phyloP scores from a whole-genome alignment of 2,888 invertebrate species.

The Vandiemenella viatica region DNA sequence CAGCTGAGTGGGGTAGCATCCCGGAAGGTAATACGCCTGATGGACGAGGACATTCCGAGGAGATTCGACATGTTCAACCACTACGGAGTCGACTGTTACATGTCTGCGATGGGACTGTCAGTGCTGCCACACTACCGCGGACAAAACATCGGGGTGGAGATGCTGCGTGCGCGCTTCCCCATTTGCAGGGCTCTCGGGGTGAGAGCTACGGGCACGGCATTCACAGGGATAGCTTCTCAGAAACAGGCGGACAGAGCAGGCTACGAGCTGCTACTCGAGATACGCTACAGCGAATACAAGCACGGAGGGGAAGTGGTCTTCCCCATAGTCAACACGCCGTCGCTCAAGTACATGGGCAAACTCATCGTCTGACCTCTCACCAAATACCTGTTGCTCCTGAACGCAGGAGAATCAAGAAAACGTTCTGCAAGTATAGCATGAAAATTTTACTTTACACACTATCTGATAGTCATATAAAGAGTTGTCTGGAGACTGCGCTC shows the following conservation, averaged over 20 bases:
- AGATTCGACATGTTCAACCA: slow-evolving; percentile 28
- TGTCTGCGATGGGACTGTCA: slow-evolving; percentile 34
- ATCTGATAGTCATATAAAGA: too few species aligned
- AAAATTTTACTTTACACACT: too few species aligned
- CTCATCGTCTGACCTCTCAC: too few species aligned
- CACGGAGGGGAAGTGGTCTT: background rate
- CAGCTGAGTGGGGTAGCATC: too few species aligned
- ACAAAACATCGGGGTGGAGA: slow-evolving; percentile 29
- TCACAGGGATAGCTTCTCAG: background rate
- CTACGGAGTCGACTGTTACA: slow-evolving; percentile 29
- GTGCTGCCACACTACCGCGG: slow-evolving; percentile 33
- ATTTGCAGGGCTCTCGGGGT: background rate
- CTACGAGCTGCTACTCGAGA: background rate
- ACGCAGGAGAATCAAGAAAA: too few species aligned
- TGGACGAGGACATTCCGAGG: too few species aligned
- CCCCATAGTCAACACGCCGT: background rate
- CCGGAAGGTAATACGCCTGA: too few species aligned
- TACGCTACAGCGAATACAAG: background rate
- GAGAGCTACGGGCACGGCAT: background rate
- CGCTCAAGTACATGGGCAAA: background rate
- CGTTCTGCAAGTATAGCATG: too few species aligned
- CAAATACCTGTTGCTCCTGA: too few species aligned
- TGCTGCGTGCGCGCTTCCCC: slow-evolving; percentile 25
- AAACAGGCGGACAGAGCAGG: background rate
- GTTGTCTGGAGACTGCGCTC: too few species aligned